Evolutionary conservation across 2,888 invertebrate species (phyloP).

Genomic region (Trachelus troglodyta): DNA sequence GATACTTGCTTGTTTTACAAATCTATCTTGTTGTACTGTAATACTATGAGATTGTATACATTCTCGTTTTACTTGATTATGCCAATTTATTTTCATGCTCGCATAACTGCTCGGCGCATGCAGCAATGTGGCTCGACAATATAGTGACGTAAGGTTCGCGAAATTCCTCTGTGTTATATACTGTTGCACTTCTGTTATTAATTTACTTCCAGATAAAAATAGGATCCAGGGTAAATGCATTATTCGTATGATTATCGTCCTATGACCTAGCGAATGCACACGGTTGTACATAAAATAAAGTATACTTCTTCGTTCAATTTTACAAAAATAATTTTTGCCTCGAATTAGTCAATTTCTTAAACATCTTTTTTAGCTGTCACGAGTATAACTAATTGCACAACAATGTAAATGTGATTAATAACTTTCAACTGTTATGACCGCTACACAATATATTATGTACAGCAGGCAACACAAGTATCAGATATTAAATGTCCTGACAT

Average conservation of each 20-base stretch:
- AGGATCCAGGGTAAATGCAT: neutral
- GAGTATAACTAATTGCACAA: no score
- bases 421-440: no score
- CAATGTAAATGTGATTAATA: no score
- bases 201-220: neutral
- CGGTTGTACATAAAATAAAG: neutral
- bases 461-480: neutral
- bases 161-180: no score
- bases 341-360: no score
- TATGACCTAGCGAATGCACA: neutral
- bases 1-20: neutral
- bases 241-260: neutral
- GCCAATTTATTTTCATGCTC: slow-evolving; percentile 46
- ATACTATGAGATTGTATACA: slow-evolving; percentile 33
- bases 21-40: neutral
- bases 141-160: neutral
- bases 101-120: neutral
- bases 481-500: neutral
- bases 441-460: no score
- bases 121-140: neutral
- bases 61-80: slow-evolving; percentile 40
- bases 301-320: neutral
- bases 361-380: no score
- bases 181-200: neutral
- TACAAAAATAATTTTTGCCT: neutral